These are phyloP conservation scores for Dicerorhinus sumatrensis DNA, from an alignment of 2,113 vertebrate genomes.

Conservation along the genomic window DNA sequence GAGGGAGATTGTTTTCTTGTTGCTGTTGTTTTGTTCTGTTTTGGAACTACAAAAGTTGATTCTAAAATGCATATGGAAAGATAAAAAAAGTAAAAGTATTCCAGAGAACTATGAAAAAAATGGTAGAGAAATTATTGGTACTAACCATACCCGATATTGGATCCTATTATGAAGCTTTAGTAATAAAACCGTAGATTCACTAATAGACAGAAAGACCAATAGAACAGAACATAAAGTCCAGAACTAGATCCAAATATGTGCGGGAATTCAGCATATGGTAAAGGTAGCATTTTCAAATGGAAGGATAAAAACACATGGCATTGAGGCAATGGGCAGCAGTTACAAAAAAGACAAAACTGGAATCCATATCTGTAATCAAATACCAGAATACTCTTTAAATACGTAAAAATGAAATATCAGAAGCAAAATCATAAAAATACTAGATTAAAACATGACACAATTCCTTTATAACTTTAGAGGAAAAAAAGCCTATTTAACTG, in stretches of 20 bases:
- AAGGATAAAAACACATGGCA: not conserved
- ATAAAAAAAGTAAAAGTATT: not conserved
- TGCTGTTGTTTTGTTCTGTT: not conserved
- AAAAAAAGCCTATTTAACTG: not conserved
- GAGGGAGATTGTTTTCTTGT: not conserved
- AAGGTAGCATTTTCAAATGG: not conserved
- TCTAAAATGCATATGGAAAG: not conserved
- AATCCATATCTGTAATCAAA: not conserved
- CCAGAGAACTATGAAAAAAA: not conserved
- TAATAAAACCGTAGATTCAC: not conserved
- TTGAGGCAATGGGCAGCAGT: not conserved
- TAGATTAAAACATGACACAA: not conserved
- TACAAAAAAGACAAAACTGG: not conserved
- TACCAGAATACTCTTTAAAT: not conserved
- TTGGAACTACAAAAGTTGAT: not conserved
- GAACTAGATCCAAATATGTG: not conserved
- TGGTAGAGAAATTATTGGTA: not conserved
- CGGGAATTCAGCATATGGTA: not conserved
- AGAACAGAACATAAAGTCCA: not conserved
- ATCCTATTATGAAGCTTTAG: not conserved
- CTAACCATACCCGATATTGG: not conserved
- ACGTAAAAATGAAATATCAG: not conserved
- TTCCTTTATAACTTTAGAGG: not conserved
- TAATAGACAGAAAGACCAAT: not conserved
- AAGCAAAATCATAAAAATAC: not conserved